These are phyloP conservation scores for Trichoplusia ni DNA, from an alignment of 1,140 invertebrate species.

Conservation along the genomic window DNA sequence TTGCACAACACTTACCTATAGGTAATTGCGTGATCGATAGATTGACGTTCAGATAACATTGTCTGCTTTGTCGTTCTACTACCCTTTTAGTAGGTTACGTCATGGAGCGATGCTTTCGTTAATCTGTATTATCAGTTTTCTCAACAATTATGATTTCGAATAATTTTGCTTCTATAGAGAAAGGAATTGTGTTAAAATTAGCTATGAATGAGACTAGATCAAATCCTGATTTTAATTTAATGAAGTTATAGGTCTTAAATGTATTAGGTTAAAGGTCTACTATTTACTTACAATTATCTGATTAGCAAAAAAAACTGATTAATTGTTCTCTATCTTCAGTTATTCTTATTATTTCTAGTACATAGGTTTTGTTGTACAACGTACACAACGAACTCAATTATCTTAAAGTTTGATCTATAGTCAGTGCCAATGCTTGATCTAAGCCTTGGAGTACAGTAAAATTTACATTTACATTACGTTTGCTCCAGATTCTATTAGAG, in stretches of 20 bases:
- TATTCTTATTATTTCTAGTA: too few species aligned
- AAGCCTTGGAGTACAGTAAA: slow-evolving; percentile 46
- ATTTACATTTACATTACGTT: slow-evolving; percentile 70
- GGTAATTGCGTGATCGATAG: slow-evolving; percentile 52
- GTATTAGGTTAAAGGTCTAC: too few species aligned
- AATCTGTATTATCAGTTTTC: background rate
- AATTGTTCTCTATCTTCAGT: too few species aligned
- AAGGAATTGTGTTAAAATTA: too few species aligned
- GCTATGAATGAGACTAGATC: too few species aligned
- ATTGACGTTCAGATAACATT: slow-evolving; percentile 47
- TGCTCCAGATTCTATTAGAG: slow-evolving; percentile 65
- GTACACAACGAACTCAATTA: slow-evolving; percentile 20
- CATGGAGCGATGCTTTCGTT: slow-evolving; percentile 21
- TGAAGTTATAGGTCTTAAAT: too few species aligned
- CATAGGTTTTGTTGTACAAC: background rate
- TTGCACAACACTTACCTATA: slow-evolving; percentile 49
- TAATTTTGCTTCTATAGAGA: too few species aligned
- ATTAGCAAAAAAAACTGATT: too few species aligned
- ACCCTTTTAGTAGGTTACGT: slow-evolving; percentile 35
- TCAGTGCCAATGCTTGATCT: slow-evolving; percentile 37
- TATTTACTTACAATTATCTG: too few species aligned
- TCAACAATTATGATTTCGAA: too few species aligned
- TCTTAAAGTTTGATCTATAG: slow-evolving; percentile 44
- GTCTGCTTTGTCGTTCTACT: slow-evolving; percentile 28
- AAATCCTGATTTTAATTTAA: too few species aligned